These are phyloP conservation scores for Patiria miniata DNA, from an alignment of 35 echinoderm and acorn worm species.

Conservation along the genomic window DNA sequence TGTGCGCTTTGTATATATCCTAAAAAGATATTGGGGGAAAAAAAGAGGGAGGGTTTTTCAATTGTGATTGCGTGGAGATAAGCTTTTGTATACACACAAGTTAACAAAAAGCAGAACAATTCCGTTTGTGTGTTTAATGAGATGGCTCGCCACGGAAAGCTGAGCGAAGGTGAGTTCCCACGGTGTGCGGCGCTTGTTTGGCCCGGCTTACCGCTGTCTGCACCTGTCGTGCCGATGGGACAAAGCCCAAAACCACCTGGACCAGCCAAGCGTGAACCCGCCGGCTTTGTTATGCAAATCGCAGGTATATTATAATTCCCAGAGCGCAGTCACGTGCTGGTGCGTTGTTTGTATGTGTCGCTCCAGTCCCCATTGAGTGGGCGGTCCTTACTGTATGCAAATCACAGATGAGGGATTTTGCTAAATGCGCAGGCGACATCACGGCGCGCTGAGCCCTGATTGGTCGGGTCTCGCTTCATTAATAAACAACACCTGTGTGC, in stretches of 20 bases:
- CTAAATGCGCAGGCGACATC: too few relatives aligned
- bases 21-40: too few relatives aligned
- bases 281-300: background rate
- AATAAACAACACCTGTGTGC: constrained; percentile 7
- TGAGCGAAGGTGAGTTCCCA: constrained; percentile 21
- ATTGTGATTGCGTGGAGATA: background rate
- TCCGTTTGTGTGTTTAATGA: constrained; percentile 17
- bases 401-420: too few relatives aligned
- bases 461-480: background rate
- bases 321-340: too few relatives aligned
- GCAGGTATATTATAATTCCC: background rate
- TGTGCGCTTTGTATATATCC: too few relatives aligned
- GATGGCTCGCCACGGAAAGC: constrained; percentile 11
- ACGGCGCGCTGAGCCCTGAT: background rate
- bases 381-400: too few relatives aligned
- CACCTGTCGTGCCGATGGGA: background rate
- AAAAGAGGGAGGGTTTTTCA: background rate
- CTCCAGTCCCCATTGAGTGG: too few relatives aligned
- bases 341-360: too few relatives aligned
- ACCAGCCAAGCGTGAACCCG: background rate
- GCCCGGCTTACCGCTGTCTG: background rate
- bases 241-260: background rate
- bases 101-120: background rate
- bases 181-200: background rate
- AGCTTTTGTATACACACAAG: constrained; percentile 12